These are phyloP conservation scores for Clamator glandarius DNA, from an alignment of 2,797 vertebrate genomes.

Conservation along the genomic window DNA sequence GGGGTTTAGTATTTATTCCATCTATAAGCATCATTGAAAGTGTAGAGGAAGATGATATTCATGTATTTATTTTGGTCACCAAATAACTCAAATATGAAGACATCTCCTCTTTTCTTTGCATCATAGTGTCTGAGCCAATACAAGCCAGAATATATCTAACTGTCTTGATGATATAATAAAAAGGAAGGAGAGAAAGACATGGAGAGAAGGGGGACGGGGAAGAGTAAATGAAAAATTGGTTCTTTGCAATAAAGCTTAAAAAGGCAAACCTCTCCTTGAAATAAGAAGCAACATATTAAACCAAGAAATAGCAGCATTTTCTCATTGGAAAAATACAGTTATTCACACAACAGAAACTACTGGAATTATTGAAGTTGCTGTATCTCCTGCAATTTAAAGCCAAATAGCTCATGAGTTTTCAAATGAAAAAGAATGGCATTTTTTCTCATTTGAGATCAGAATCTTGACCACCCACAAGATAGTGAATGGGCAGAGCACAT, in stretches of 20 bases:
- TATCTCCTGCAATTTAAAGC: background rate
- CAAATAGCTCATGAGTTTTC: background rate
- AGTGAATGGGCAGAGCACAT: background rate
- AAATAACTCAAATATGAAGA: background rate
- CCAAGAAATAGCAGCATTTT: background rate
- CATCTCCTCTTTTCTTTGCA: background rate
- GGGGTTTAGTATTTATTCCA: background rate
- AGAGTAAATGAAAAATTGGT: background rate
- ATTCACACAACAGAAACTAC: background rate
- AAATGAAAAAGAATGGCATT: too few relatives aligned
- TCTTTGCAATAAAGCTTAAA: background rate
- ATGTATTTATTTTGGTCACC: background rate
- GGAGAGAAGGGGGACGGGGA: background rate
- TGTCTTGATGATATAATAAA: background rate
- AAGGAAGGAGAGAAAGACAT: background rate
- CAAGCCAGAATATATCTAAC: background rate
- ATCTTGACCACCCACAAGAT: background rate
- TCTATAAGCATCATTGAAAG: background rate
- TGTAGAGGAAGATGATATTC: background rate
- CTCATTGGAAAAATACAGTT: background rate
- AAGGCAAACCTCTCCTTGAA: background rate
- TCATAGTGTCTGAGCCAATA: background rate
- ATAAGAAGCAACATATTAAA: background rate
- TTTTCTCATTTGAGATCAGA: conserved; percentile 1
- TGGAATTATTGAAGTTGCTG: background rate